Percentiles rank a stretch among this genome's conserved stretches.
Evolutionary conservation across 2,797 vertebrate species (phyloP).

Genomic region (Pogonophryne albipinna): DNA sequence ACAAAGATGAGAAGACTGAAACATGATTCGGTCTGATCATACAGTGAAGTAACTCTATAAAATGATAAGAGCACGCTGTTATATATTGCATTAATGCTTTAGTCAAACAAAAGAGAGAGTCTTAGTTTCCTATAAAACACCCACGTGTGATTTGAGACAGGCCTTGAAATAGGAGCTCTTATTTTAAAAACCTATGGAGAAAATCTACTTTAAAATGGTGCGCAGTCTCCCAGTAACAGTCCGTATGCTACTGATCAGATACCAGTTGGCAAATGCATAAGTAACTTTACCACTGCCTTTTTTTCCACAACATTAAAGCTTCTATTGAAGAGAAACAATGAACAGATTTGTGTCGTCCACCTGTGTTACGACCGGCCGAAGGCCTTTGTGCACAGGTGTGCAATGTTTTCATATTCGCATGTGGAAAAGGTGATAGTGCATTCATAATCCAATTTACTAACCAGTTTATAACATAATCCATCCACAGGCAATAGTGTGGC

Average conservation of each 20-base stretch:
- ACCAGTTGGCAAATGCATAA: not conserved
- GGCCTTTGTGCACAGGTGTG: constrained; percentile 49
- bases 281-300: not conserved
- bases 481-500: constrained; percentile 14
- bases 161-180: not conserved
- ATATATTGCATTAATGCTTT: constrained; percentile 4
- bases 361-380: constrained; percentile 7
- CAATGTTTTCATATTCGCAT: constrained; percentile 39
- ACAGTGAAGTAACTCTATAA: constrained; percentile 4
- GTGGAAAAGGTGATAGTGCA: constrained; percentile 59
- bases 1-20: constrained; percentile 31
- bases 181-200: constrained; percentile 20
- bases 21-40: constrained; percentile 18
- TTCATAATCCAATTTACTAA: constrained; percentile 67
- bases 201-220: constrained; percentile 12
- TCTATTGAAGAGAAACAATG: constrained; percentile 11
- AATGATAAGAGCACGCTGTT: constrained; percentile 2
- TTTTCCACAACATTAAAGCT: constrained; percentile 9
- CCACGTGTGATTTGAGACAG: not conserved
- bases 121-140: not conserved
- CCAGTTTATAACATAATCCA: constrained; percentile 59
- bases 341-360: constrained; percentile 4
- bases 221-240: constrained; percentile 5
- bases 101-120: constrained; percentile 2
- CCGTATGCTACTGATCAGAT: constrained; percentile 8